Base-by-base conservation (phyloP, 2,797 vertebrate species). In the Kryptopterus vitreolus region DNA sequence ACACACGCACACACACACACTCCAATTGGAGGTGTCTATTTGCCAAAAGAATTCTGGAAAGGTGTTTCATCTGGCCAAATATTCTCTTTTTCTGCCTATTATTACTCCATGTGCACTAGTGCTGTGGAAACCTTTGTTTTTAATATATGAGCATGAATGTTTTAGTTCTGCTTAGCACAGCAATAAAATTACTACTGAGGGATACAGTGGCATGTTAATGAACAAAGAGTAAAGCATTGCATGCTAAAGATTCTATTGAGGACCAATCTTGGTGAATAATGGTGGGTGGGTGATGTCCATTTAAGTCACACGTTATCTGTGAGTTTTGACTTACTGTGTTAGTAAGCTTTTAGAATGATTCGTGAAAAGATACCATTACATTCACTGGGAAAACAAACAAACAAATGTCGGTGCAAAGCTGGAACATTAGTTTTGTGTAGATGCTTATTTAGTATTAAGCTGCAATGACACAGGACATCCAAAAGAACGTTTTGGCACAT, bases 1-100 rank as follows among this genome's bases (percentile, higher is more conserved):
- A n/a, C n/a, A n/a, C n/a, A 59, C 58, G 53, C 15, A 29, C 57
- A 63, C 52, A 35, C 58, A 48, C 31, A 57, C 71, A 24, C 16
- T 7, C 62, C 72, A 73, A 50, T 58, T 77, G 69, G 78, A 75
- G 81, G 50, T 43, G 38, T 7, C 38, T 22, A 31, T 38, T 59
- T 59, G 66, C 62, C 80, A 70, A 11, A 22, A 8, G 62, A 59
- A 59, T 35, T 43, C n/a, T 68, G 81, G 57, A 71, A 48, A 52
- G 70, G 48, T 57, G 69, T 68, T 52, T 18, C 31, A 12, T 26
- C 68, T 57, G 59, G 46, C 15, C 69, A 43, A 13, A 33, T 66
- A n/a, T 38, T 74, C 35, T n/a, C n/a, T n/a, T 74, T 55, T 31
- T 11, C 13, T 20, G 26, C 3, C 66, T 53, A 6, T 70, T 38